phyloP scores from a whole-genome alignment of 2,888 invertebrate genomes.

The Macrophya alboannulata region DNA sequence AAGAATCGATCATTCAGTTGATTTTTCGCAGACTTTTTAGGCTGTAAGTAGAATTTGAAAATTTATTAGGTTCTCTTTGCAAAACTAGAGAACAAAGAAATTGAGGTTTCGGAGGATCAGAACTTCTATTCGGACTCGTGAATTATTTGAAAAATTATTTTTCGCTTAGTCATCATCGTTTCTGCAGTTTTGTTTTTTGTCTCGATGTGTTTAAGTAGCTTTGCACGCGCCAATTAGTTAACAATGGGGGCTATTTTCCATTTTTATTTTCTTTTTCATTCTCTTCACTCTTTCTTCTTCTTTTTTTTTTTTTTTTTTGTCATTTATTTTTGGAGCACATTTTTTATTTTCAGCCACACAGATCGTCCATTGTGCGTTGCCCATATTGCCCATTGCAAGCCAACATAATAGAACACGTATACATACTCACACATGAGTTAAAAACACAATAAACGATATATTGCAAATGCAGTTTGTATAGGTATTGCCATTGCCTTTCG shows the following conservation, averaged over 20 bases:
- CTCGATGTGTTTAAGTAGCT: background rate
- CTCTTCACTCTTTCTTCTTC: background rate
- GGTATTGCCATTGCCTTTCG: background rate
- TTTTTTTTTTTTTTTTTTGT: background rate
- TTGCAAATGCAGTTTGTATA: slow-evolving; percentile 48
- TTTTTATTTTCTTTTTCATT: background rate
- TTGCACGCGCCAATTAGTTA: slow-evolving; percentile 34
- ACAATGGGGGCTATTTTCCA: slow-evolving; percentile 24
- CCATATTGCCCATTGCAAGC: background rate
- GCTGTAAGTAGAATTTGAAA: too few species aligned
- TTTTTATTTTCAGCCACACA: slow-evolving; percentile 16
- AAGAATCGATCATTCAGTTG: too few species aligned
- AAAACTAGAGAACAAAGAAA: too few species aligned
- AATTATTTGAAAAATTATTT: too few species aligned
- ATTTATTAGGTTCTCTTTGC: too few species aligned
- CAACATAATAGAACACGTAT: background rate
- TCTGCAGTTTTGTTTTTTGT: background rate
- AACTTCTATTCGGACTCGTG: too few species aligned
- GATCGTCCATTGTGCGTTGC: slow-evolving; percentile 26
- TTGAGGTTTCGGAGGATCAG: too few species aligned
- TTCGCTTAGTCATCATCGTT: too few species aligned
- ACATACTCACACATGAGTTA: background rate
- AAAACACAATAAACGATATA: slow-evolving; percentile 53
- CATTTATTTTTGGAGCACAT: background rate
- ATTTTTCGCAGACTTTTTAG: too few species aligned